Evolutionary conservation across 1,140 invertebrate genomes (phyloP).

Genomic region (Temnothorax curvispinosus): DNA sequence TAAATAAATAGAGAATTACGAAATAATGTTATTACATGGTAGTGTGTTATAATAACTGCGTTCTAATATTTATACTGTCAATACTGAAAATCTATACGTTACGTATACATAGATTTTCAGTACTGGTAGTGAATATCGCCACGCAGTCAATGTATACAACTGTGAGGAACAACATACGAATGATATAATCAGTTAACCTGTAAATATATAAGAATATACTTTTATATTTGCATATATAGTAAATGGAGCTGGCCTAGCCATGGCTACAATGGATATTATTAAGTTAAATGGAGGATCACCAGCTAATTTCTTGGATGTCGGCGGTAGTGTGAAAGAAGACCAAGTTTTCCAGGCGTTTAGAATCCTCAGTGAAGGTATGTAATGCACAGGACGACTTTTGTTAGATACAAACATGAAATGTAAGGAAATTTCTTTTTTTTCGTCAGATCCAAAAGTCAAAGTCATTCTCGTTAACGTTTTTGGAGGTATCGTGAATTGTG

Average conservation of each 20-base stretch:
- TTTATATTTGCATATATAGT: slow-evolving; percentile 83
- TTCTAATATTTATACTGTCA: too few species aligned
- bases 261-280: slow-evolving; percentile 94
- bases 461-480: slow-evolving; percentile 99
- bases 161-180: slow-evolving; percentile 14
- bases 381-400: slow-evolving; percentile 2
- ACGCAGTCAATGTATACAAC: background rate
- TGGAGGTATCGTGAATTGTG: slow-evolving; percentile 99
- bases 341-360: slow-evolving; percentile 92
- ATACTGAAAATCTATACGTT: too few species aligned
- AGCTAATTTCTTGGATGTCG: slow-evolving; percentile 94
- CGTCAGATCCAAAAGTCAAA: slow-evolving; percentile 94
- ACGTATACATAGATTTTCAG: too few species aligned
- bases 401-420: background rate
- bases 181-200: slow-evolving; percentile 15
- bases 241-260: slow-evolving; percentile 93
- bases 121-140: too few species aligned
- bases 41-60: background rate
- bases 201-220: background rate
- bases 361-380: slow-evolving; percentile 87
- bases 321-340: slow-evolving; percentile 91
- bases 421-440: slow-evolving; percentile 61
- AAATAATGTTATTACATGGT: slow-evolving; percentile 33
- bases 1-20: slow-evolving; percentile 32
- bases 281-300: slow-evolving; percentile 91